Evolutionary conservation across 2,113 vertebrate species (phyloP).

Genomic region (human (Homo sapiens)): GRCh38 chr9:2055001-2055500

Average conservation of each 20-base stretch:
- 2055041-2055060: background rate
- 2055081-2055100: background rate
- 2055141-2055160: background rate
- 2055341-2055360: background rate
- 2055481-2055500: background rate
- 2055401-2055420: background rate
- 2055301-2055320: background rate
- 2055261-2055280: background rate
- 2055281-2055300: background rate
- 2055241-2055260: background rate
- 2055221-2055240: background rate
- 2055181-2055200: background rate
- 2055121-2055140: background rate
- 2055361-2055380: background rate
- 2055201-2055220: background rate
- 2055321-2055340: background rate
- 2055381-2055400: background rate
- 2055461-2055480: background rate
- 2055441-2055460: background rate
- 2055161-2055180: background rate
- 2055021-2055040: background rate
- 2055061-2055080: background rate
- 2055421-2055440: background rate
- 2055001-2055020: constrained; percentile 38
- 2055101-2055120: background rate